Evolutionary conservation across 2,797 vertebrate species (phyloP).

Genomic region (Anguilla obscura): DNA sequence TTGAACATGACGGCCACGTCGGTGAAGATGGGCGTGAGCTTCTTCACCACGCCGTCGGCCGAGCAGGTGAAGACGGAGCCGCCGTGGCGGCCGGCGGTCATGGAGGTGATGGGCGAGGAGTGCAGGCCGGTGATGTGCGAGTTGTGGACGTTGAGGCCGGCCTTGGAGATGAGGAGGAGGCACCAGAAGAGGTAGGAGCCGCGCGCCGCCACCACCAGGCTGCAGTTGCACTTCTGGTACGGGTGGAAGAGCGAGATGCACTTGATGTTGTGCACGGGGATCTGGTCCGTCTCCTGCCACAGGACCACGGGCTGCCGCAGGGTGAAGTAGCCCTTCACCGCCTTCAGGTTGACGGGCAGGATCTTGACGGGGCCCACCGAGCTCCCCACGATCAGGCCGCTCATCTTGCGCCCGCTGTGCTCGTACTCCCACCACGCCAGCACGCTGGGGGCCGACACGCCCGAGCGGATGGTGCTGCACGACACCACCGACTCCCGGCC

Average conservation of each 20-base stretch:
- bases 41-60: slow-evolving; percentile 83
- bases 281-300: slow-evolving; percentile 90
- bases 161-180: slow-evolving; percentile 86
- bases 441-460: slow-evolving; percentile 80
- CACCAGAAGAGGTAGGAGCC: slow-evolving; percentile 94
- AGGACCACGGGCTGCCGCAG: slow-evolving; percentile 86
- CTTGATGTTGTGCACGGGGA: slow-evolving; percentile 90
- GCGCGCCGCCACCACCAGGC: slow-evolving; percentile 87
- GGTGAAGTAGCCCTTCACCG: slow-evolving; percentile 95
- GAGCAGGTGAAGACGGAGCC: slow-evolving; percentile 87
- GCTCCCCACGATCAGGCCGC: slow-evolving; percentile 90
- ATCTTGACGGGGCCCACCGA: slow-evolving; percentile 88
- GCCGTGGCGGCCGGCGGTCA: slow-evolving; percentile 79
- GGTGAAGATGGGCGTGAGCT: slow-evolving; percentile 87
- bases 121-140: slow-evolving; percentile 92
- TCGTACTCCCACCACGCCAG: slow-evolving; percentile 97
- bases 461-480: slow-evolving; percentile 86
- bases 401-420: slow-evolving; percentile 85
- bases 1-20: slow-evolving; percentile 84
- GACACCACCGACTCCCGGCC: slow-evolving; percentile 79
- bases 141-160: slow-evolving; percentile 89
- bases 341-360: slow-evolving; percentile 87
- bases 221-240: slow-evolving; percentile 88
- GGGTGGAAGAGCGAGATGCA: slow-evolving; percentile 88
- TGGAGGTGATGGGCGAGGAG: slow-evolving; percentile 83